Evolutionary conservation across 2,888 invertebrate species (phyloP), one percentile per base, ranked within the genome.

Genomic region (Drosophila testacea): DNA sequence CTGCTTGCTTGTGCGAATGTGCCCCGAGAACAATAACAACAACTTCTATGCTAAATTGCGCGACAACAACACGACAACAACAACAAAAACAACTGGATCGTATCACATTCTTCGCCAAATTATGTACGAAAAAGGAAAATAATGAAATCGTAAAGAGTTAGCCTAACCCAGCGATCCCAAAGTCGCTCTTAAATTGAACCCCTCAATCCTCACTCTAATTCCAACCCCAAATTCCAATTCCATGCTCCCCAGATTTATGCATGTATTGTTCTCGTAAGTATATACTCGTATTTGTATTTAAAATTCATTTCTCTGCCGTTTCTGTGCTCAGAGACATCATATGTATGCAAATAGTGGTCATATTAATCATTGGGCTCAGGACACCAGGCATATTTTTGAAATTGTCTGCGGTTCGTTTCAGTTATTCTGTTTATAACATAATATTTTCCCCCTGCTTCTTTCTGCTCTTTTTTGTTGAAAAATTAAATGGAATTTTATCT

Each of bases 101-200:
- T 64, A 72, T 61, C 82, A 70, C 82, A 82, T 82, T 84, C 82
- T 69, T 74, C 10, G 71, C 65, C 87, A 87, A 83, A 83, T 83
- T 87, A 83, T 87, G 82, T 87, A 82, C 79, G 77, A 83, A 77
- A 83, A 72, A 72, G 76, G 68, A 73, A 88, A 88, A 84, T 88
- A 84, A 84, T 84, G 83, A 84, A 84, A 84, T 84, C 83, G 83
- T 84, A 84, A 83, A 83, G 88, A 88, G 88, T 80, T 85, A 75
- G 66, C 78, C 57, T 57, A 64, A 65, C 65, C 60, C 50, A 28
- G 9, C 38, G 39, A 32, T 48, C 44, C 55, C 46, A 44, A 34
- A n/a, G 34, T 36, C 13, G 44, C 46, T 54, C 55, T 32, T 55
- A 62, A 62, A 62, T 62, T 62, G 55, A 46, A 42, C 47, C 55